Percentiles rank a stretch among this genome's conserved stretches.
phyloP scores from a whole-genome alignment of 1,140 invertebrate genomes.

The Drosophila kikkawai region DNA sequence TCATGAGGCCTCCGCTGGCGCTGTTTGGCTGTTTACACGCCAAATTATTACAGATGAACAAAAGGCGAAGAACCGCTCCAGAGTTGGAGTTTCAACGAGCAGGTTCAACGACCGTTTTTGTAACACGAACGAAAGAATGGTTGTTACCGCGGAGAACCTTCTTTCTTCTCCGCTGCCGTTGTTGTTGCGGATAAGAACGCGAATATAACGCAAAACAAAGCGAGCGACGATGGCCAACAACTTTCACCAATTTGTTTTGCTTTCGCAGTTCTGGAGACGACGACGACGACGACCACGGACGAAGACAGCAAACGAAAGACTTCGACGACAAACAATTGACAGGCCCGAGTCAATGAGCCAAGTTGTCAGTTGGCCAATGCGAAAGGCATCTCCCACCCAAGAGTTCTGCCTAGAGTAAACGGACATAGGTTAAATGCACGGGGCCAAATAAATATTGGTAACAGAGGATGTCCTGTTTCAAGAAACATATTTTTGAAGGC shows the following conservation, averaged over 20 bases:
- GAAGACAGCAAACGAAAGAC: constrained; percentile 51
- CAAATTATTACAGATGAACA: constrained; percentile 83
- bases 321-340: constrained; percentile 75
- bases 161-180: constrained; percentile 27
- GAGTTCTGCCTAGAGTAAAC: constrained; percentile 29
- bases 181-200: constrained; percentile 80
- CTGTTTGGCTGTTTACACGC: constrained; percentile 66
- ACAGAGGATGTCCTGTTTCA: not conserved
- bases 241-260: constrained; percentile 85
- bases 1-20: constrained; percentile 41
- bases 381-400: constrained; percentile 30
- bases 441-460: not conserved
- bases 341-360: constrained; percentile 51
- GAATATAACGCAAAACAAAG: constrained; percentile 70
- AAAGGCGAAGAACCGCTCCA: constrained; percentile 53
- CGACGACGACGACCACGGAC: constrained; percentile 29
- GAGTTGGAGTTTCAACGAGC: constrained; percentile 29
- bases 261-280: constrained; percentile 77
- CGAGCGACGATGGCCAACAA: constrained; percentile 78
- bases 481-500: not conserved
- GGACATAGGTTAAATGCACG: not conserved
- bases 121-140: constrained; percentile 66
- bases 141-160: constrained; percentile 43
- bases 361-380: constrained; percentile 49
- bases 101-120: constrained; percentile 82